Base-by-base conservation (phyloP, 2,888 invertebrate genomes). In the Drosophila paucipuncta region DNA sequence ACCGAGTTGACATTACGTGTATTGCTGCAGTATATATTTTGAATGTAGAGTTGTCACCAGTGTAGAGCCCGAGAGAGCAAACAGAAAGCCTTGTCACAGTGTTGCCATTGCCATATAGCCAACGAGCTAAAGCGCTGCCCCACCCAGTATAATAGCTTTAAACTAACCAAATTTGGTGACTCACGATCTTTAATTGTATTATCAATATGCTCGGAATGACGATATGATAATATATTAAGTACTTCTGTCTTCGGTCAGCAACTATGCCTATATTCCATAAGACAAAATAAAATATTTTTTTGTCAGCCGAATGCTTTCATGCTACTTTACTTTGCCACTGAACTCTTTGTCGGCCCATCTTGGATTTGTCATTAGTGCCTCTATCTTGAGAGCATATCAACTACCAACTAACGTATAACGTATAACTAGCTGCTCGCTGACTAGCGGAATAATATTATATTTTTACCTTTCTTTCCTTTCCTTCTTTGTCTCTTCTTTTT, bases 41-140 rank as follows among this genome's bases (percentile, higher is more conserved):
- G 13, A 47, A 16, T 16, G 47, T 9, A 61, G 61, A 73, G 65
- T 70, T 79, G 75, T 53, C 79, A 66, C 37, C 47, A 16, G 35
- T n/a, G 31, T 4, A 2, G n/a, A 35, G 11, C 4, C 16, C 7
- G 18, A n/a, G 7, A n/a, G 22, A 35, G n/a, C 31, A 35, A 53
- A 13, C 30, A 28, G 35, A 35, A 25, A 25, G 7, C 47, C 22
- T 47, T 22, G 13, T 13, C 47, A 22, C 47, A 22, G 22, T 22
- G 33, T 28, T 55, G 37, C 25, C 35, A 55, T 18, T 22, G 31
- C 13, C 9, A 2, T 22, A 4, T 9, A 43, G n/a, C 22, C 11
- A 11, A 11, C n/a, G 2, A 22, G 10, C 22, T 22, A 43, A n/a
- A 43, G 5, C 11, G 11, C 11, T 43, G 22, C 22, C 22, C 22